These are phyloP conservation scores for Rallus limicola DNA, from an alignment of 2,113 vertebrate genomes.

Conservation along the genomic window DNA sequence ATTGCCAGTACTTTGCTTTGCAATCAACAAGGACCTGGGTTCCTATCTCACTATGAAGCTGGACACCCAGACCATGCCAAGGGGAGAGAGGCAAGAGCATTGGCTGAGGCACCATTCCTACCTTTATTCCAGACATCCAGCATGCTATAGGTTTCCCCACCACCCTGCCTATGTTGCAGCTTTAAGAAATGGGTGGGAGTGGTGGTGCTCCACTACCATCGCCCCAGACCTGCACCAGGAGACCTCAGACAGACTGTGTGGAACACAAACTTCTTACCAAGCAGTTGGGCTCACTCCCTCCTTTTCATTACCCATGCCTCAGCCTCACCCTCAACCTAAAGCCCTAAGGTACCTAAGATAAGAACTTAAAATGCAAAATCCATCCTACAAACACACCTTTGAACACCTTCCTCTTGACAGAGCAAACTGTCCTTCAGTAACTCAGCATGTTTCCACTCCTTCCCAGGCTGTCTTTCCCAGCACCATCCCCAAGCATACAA, in stretches of 20 bases:
- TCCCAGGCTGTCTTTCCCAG: background rate
- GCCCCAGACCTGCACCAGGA: background rate
- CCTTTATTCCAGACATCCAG: background rate
- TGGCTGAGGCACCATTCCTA: background rate
- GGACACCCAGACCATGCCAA: background rate
- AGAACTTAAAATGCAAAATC: background rate
- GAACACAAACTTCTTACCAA: background rate
- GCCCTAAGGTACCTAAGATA: background rate
- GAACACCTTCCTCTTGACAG: background rate
- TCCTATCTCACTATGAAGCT: background rate
- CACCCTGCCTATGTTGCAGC: background rate
- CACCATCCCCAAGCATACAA: background rate
- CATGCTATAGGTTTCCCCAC: background rate
- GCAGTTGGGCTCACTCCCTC: background rate
- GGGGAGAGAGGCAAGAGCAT: background rate
- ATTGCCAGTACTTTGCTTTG: background rate
- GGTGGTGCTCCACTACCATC: background rate
- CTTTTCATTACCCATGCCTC: background rate
- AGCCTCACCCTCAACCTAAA: accelerated
- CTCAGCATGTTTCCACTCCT: background rate
- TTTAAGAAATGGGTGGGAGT: background rate
- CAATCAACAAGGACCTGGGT: background rate
- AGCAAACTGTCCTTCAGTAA: background rate
- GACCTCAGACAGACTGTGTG: background rate
- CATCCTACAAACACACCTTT: background rate